Percentiles rank a stretch among this genome's conserved stretches.
These are phyloP conservation scores for Phoebastria nigripes DNA, from an alignment of 2,797 vertebrate genomes.

Conservation along the genomic window DNA sequence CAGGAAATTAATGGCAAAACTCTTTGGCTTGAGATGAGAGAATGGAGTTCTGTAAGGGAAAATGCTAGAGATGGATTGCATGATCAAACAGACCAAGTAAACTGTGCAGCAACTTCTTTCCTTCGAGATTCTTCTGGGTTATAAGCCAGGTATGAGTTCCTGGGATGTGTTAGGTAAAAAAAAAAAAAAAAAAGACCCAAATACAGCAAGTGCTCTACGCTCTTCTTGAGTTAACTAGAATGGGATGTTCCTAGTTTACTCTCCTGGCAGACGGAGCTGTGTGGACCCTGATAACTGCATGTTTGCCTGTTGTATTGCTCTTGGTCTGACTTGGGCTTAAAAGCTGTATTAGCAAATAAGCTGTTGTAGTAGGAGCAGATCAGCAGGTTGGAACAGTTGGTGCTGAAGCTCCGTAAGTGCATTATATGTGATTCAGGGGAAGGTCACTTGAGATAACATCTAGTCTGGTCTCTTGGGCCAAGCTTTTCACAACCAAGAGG, in stretches of 20 bases:
- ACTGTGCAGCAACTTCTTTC: background rate
- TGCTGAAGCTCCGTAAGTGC: background rate
- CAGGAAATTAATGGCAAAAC: background rate
- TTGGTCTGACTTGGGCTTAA: background rate
- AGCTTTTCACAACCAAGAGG: background rate
- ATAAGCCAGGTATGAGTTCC: background rate
- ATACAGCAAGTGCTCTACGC: background rate
- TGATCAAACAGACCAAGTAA: background rate
- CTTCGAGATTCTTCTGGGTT: background rate
- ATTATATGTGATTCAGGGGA: rapidly evolving
- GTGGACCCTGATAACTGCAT: background rate
- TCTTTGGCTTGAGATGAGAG: background rate
- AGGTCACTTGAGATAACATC: background rate
- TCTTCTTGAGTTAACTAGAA: background rate
- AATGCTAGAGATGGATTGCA: background rate
- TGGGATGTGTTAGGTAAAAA: background rate
- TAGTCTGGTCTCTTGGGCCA: background rate
- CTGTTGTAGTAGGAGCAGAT: background rate
- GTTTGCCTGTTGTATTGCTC: background rate
- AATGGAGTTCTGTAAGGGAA: background rate
- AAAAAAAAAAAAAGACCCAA: background rate
- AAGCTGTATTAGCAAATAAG: background rate
- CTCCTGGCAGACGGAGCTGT: background rate
- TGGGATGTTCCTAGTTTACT: background rate
- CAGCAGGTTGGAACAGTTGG: background rate